Base-by-base conservation (phyloP, 2,888 invertebrate species). In the Sipha maydis region DNA sequence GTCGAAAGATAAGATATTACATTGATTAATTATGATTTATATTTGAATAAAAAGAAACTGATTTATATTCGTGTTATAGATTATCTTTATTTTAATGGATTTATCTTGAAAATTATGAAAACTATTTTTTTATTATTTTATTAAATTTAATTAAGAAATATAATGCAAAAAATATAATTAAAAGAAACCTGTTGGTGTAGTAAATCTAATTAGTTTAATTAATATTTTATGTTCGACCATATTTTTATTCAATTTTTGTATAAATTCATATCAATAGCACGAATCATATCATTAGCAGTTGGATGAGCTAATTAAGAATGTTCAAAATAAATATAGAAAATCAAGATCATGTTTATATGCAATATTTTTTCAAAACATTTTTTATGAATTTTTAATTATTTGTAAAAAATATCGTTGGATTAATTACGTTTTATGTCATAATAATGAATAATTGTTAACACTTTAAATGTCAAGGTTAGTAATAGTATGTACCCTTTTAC, bases 391-490 rank as follows among this genome's bases (percentile, higher is more conserved):
- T 54, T 48, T 31, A 69, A 28, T 48, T 25, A 48, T 41, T 31
- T 31, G 48, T 71, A 48, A 7, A 71, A 82, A 82, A 48, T 31
- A 48, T 14, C 3, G 25, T 34, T 83, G 21, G 25, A 14, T 56
- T 61, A 38, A 80, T 73, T 54, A 83, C 69, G 25, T 69, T 31
- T 28, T 71, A 28, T 31, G 61, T 71, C 28, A 83, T 3, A 56
- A 75, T 83, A 56, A 83, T 75, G 38, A 75, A 75, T 73, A n/a
- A 71, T 14, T 54, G 3, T 8, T 9, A 31, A 19, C 4, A 34
- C 54, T 82, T 73, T 73, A 73, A 83, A 75, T 83, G 83, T 75
- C 75, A 83, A 83, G 56, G 75, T 75, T 56, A 83, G 21, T 83
- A 56, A 11, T n/a, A 34, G 54, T 73, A 83, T 48, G 48, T 31